Base-by-base conservation (phyloP, 2,797 vertebrate species). In the Oreochromis mossambicus region DNA sequence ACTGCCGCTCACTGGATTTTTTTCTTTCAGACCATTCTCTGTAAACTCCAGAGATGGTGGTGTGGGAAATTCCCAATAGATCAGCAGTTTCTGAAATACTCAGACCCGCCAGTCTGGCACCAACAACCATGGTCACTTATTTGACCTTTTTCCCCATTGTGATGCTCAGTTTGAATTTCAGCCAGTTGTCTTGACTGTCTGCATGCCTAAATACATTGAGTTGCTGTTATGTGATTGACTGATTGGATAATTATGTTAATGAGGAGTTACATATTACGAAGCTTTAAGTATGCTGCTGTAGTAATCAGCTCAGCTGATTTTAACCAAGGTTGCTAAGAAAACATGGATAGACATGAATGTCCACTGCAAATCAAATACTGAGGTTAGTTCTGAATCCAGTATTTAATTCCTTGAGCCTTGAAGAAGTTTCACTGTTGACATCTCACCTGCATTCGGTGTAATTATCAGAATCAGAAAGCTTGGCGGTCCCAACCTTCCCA, bases 381-480 rank as follows among this genome's bases (percentile, higher is more conserved):
- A 79, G 55, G 29, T 46, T 46, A 36, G 10, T 14, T 32, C 8
- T 70, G n/a, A 50, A 36, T 54, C 34, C 56, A 77, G 43, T 38
- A 80, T 38, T 70, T 43, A 46, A 70, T 17, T 29, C 14, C 1
- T 5, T 38, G 15, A 58, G 21, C 78, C 81, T 61, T 5, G 54
- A 29, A 81, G 52, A 56, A 50, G 63, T 66, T 6, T 84, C 52
- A 17, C 12, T 24, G 9, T 77, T 54, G 8, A 24, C 5, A 38
- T 36, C 8, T 41, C 14, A 5, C 24, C 11, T 82, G 38, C 46
- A 51, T 54, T 70, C 38, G 61, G 66, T 13, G 77, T 34, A 55
- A 88, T 86, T 82, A 77, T 76, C 73, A 68, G 81, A 58, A 89
- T 61, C 83, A 78, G 46, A 83, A 48, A 89, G 82, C 87, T 83